Evolutionary conservation across 2,888 invertebrate species (phyloP).

Genomic region (Hybos culiciformis): DNA sequence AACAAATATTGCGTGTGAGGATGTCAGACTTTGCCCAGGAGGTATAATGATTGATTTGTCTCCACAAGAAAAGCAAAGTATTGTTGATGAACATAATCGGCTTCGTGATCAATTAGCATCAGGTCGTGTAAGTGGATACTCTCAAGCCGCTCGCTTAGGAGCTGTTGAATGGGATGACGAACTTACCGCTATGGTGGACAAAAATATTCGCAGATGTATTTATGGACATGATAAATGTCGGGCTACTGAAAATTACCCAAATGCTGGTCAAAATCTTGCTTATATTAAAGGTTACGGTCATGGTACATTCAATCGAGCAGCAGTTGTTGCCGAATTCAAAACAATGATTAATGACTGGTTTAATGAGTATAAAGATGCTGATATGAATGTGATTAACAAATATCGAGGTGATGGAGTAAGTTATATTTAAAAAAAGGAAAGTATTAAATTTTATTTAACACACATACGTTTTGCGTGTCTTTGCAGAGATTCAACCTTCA

Average conservation of each 20-base stretch:
- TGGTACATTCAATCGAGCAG: too few relatives aligned
- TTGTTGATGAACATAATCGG: background rate
- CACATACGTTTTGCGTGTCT: too few relatives aligned
- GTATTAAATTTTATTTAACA: too few relatives aligned
- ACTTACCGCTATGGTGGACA: background rate
- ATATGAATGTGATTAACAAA: slow-evolving; percentile 5
- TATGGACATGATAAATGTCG: slow-evolving; percentile 9
- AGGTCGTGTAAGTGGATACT: background rate
- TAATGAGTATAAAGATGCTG: slow-evolving; percentile 6
- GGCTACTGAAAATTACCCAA: slow-evolving; percentile 2
- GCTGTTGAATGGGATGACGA: background rate
- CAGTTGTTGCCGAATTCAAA: background rate
- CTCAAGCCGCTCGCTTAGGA: background rate
- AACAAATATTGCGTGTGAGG: too few relatives aligned
- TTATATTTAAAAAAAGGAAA: background rate
- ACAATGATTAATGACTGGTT: slow-evolving; percentile 5
- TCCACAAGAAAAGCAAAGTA: background rate
- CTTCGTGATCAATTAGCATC: background rate
- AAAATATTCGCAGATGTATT: background rate
- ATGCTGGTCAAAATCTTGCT: slow-evolving; percentile 11
- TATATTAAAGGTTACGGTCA: background rate
- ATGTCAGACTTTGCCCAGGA: too few relatives aligned
- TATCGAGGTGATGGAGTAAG: background rate
- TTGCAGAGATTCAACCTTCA: slow-evolving; percentile 11
- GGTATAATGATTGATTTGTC: too few relatives aligned